These are phyloP conservation scores for Hoplodrina ambigua DNA, from an alignment of 2,888 invertebrate species.

Conservation along the genomic window DNA sequence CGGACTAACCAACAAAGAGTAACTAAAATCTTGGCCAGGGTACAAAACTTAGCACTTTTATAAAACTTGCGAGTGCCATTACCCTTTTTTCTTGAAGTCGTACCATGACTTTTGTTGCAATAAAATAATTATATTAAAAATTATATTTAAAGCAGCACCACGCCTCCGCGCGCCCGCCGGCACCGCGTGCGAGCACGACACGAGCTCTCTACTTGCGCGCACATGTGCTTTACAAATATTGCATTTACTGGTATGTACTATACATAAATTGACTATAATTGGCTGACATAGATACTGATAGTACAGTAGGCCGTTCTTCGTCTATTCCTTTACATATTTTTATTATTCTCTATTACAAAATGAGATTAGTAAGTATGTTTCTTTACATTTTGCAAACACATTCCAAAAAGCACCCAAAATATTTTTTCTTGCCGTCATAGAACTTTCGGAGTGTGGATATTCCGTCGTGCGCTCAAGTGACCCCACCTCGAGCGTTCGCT, in stretches of 20 bases:
- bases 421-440: conserved; percentile 7
- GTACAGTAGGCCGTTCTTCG: too few relatives aligned
- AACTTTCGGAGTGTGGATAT: not conserved
- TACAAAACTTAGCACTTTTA: not conserved
- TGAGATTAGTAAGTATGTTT: not conserved
- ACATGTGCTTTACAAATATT: not conserved
- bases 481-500: conserved; percentile 1
- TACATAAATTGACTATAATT: not conserved
- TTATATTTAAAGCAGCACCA: not conserved
- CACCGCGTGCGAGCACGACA: not conserved
- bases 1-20: not conserved
- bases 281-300: not conserved
- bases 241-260: not conserved
- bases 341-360: not conserved
- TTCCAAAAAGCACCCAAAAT: not conserved
- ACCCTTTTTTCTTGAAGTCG: not conserved
- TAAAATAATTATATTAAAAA: not conserved
- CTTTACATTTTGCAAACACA: conserved; percentile 3
- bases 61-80: not conserved
- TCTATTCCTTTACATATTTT: too few relatives aligned
- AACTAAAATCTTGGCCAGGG: too few relatives aligned
- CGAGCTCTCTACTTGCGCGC: not conserved
- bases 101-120: not conserved
- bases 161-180: not conserved
- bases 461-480: not conserved